Percentiles rank a stretch among this genome's conserved stretches.
phyloP scores from a whole-genome alignment of 2,797 vertebrate species.

The Austrolebias charrua region DNA sequence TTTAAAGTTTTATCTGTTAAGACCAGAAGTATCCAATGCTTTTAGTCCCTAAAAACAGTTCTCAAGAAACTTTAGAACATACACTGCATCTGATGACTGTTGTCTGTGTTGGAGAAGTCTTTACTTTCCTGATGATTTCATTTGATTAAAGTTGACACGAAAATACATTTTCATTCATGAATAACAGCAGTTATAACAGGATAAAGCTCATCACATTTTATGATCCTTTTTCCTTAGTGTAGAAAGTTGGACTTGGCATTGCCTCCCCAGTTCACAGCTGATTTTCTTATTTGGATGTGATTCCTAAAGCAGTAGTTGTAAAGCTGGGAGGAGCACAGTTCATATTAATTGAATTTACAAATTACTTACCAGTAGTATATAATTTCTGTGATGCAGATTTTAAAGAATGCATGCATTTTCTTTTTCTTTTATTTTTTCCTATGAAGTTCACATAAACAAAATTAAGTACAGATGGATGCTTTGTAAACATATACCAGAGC shows the following conservation, averaged over 20 bases:
- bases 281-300: background rate
- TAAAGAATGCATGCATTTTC: background rate
- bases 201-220: background rate
- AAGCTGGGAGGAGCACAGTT: background rate
- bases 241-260: background rate
- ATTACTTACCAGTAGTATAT: background rate
- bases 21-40: background rate
- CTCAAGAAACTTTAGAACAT: too few relatives aligned
- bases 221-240: background rate
- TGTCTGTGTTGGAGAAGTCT: background rate
- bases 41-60: background rate
- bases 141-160: too few relatives aligned
- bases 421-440: too few relatives aligned
- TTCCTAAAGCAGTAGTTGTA: background rate
- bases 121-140: too few relatives aligned
- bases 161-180: background rate
- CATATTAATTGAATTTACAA: background rate
- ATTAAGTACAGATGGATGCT: background rate
- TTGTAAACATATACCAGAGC: background rate
- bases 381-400: background rate
- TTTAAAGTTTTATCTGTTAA: background rate
- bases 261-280: too few relatives aligned
- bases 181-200: background rate
- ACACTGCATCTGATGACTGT: too few relatives aligned
- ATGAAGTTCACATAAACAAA: background rate